A percentile compares a stretch with the other conserved stretches of the same genome.
phyloP scores from a whole-genome alignment of 2,797 vertebrate species.

The Phoxinus dragarum region DNA sequence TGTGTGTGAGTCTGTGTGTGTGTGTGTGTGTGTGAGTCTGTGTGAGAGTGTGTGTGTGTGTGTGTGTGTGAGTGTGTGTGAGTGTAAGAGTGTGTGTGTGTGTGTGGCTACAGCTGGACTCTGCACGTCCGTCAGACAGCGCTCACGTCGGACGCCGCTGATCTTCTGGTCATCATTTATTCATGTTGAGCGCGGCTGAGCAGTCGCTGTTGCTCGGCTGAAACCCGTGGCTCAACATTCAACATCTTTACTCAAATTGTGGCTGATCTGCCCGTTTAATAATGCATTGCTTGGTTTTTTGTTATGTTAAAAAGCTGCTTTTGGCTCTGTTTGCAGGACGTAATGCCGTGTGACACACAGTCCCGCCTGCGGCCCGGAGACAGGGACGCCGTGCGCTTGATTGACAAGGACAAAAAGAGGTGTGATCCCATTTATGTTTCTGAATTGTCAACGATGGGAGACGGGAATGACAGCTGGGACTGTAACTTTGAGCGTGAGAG shows the following conservation, averaged over 20 bases:
- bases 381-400: conserved; percentile 68
- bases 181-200: conserved; percentile 56
- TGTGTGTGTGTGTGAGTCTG: background rate
- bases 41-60: background rate
- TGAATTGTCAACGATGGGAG: conserved; percentile 79
- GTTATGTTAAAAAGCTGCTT: conserved; percentile 79
- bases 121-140: conserved; percentile 50
- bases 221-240: conserved; percentile 65
- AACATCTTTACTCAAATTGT: conserved; percentile 72
- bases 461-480: conserved; percentile 78
- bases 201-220: conserved; percentile 58
- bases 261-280: conserved; percentile 79
- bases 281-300: conserved; percentile 76
- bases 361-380: conserved; percentile 73
- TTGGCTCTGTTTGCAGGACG: conserved; percentile 72
- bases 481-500: conserved; percentile 80
- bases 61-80: background rate
- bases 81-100: background rate
- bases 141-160: conserved; percentile 40
- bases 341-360: conserved; percentile 83
- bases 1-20: background rate
- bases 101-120: conserved; percentile 60
- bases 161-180: conserved; percentile 66
- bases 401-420: conserved; percentile 85
- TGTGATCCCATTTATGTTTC: conserved; percentile 77